A percentile compares a stretch with the other conserved stretches of the same genome.
phyloP scores from a whole-genome alignment of 2,113 vertebrate genomes.

The Symphodus melops region DNA sequence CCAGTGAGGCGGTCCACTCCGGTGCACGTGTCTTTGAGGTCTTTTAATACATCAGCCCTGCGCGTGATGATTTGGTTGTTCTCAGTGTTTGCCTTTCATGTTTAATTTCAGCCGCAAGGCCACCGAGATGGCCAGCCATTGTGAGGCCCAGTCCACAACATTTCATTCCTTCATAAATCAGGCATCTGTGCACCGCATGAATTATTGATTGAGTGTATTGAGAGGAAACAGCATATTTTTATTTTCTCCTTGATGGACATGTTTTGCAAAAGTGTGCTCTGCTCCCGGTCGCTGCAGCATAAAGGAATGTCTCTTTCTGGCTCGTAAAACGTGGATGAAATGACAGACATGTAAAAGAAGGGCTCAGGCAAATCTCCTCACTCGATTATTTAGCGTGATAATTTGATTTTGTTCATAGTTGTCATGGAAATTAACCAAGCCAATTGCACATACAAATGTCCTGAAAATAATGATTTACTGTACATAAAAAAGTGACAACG shows the following conservation, averaged over 20 bases:
- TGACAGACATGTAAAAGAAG: conserved; percentile 38
- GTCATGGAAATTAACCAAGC: conserved; percentile 36
- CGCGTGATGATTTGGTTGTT: conserved; percentile 47
- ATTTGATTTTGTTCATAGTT: conserved; percentile 47
- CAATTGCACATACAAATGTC: neutral
- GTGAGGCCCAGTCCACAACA: conserved; percentile 66
- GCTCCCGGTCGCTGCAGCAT: conserved; percentile 18
- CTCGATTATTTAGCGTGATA: conserved; percentile 21
- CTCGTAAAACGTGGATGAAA: conserved; percentile 39
- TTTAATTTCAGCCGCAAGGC: conserved; percentile 66
- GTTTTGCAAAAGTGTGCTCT: conserved; percentile 55
- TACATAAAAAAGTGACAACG: neutral
- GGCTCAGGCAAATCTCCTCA: neutral
- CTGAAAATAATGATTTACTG: neutral
- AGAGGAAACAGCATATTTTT: conserved; percentile 75
- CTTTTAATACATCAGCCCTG: conserved; percentile 28
- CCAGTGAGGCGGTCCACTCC: conserved; percentile 12
- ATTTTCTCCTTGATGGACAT: conserved; percentile 68
- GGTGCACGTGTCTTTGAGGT: neutral
- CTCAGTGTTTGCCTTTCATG: conserved; percentile 70
- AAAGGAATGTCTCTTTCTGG: conserved; percentile 33
- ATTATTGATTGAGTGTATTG: conserved; percentile 79
- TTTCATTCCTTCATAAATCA: conserved; percentile 80
- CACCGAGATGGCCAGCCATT: conserved; percentile 62
- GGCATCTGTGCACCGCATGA: conserved; percentile 64